Evolutionary conservation across 2,113 vertebrate genomes (phyloP), one percentile per base, ranked within the genome.

Genomic region (Lichenostomus cassidix): DNA sequence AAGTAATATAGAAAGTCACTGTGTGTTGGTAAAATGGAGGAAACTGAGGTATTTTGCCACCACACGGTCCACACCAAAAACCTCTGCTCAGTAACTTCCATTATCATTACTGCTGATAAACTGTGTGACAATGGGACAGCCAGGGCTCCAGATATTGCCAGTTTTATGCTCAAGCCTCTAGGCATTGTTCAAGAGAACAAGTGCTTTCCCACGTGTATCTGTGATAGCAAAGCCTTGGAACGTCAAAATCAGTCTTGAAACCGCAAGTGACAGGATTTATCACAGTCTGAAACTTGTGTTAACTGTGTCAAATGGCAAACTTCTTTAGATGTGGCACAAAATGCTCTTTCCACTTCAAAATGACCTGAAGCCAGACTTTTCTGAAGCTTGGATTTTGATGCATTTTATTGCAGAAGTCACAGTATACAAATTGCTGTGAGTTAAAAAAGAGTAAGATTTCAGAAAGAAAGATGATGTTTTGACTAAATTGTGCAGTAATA

Each of bases 201-300:
- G 8, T 12, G 29, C 29, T 12, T 93, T 18, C 35, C 8, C 16
- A 27, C 0, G 0, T 49, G 5, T 44, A 31, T 64, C 49, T 82
- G 33, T 1, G 1, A 11, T 42, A 55, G 50, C 50, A 90, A 93
- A 94, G 7, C 29, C 67, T 65, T 65, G 46, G 39, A 83, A 65
- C 44, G n/a, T 58, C 31, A 83, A 93, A 92, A 85, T 74, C 23
- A 11, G 5, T 47, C 62, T 64, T 56, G 50, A 82, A 93, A 53
- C 0, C 1, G 39, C 39, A 39, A 79, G 18, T 69, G 79, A 58
- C 46, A 46, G 50, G 23, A 42, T 58, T 82, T 92, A 76, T 80
- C 41, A 33, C 15, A 29, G 47, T 37, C 35, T 60, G 37, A 86
- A 65, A 23, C 24, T 29, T 15, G 3, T 28, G 37, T 39, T 46